These are phyloP conservation scores for Drosophila rubida DNA, from an alignment of 2,888 invertebrate species.

Conservation along the genomic window DNA sequence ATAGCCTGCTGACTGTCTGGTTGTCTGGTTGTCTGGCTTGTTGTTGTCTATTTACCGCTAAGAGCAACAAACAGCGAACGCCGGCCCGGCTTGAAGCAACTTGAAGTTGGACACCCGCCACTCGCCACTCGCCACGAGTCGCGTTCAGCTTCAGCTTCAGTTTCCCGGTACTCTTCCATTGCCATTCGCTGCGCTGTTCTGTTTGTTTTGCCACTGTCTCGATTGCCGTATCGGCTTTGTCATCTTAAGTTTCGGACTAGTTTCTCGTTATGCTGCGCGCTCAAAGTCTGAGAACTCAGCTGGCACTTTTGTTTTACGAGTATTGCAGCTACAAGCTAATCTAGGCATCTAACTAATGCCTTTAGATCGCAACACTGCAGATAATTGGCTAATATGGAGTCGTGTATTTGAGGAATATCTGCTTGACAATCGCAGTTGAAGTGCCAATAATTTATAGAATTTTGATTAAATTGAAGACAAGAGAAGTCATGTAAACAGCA, in stretches of 20 bases:
- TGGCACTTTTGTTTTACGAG: slow-evolving; percentile 23
- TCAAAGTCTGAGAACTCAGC: slow-evolving; percentile 35
- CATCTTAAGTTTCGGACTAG: slow-evolving; percentile 60
- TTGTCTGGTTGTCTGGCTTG: not conserved
- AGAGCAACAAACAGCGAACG: slow-evolving; percentile 70
- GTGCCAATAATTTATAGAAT: not conserved
- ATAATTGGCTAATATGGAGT: not conserved
- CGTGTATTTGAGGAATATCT: not conserved
- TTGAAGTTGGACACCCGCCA: slow-evolving; percentile 44
- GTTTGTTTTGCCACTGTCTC: slow-evolving; percentile 48
- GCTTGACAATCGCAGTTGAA: not conserved
- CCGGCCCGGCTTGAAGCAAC: slow-evolving; percentile 35
- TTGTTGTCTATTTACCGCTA: slow-evolving; percentile 70
- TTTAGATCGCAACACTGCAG: not conserved
- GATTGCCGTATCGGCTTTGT: slow-evolving; percentile 52
- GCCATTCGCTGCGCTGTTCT: not conserved
- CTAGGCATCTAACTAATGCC: slow-evolving; percentile 2
- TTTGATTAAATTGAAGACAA: not conserved
- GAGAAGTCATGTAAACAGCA: not conserved
- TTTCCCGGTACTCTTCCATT: slow-evolving; percentile 39
- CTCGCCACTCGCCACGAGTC: slow-evolving; percentile 7
- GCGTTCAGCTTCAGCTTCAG: slow-evolving; percentile 30
- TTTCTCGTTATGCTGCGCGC: slow-evolving; percentile 39
- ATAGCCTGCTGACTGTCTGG: slow-evolving; percentile 23
- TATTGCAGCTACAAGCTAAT: slow-evolving; percentile 5